These are phyloP conservation scores for Hycleus phaleratus DNA, from an alignment of 1,140 invertebrate species.

Conservation along the genomic window DNA sequence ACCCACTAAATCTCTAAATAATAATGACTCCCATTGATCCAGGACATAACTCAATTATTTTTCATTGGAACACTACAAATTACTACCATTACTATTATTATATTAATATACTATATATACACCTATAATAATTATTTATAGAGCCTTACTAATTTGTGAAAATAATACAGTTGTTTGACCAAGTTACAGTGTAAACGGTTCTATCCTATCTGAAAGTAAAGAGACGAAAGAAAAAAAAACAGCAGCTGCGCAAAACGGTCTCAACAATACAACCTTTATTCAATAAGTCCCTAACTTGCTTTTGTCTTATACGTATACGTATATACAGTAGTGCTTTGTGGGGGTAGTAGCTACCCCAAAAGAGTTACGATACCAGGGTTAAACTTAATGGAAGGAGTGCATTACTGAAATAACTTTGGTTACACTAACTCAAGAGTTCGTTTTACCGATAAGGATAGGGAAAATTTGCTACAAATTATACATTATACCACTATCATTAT, in stretches of 20 bases:
- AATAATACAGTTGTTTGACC: conserved; percentile 22
- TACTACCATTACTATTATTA: not conserved
- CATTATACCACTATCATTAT: no score
- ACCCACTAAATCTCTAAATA: no score
- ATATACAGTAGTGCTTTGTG: conserved; percentile 3
- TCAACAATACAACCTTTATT: conserved; percentile 22
- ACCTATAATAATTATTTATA: no score
- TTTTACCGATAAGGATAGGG: no score
- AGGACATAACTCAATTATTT: no score
- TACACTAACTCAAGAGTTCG: no score
- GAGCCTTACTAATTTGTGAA: not conserved
- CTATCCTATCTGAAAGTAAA: not conserved
- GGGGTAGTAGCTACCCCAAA: conserved; percentile 19
- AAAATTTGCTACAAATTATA: no score
- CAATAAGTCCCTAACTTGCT: conserved; percentile 26
- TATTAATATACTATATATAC: no score
- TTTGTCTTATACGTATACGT: conserved; percentile 13
- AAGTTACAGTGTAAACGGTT: conserved; percentile 20
- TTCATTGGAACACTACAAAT: not conserved
- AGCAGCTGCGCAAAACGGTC: conserved; percentile 21
- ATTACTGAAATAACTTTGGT: conserved; percentile 36
- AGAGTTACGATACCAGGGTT: conserved; percentile 29
- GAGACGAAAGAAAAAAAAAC: not conserved
- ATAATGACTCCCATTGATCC: no score
- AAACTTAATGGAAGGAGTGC: conserved; percentile 36